Base-by-base conservation (phyloP, 2,113 vertebrate genomes). In the Seriola dumerili region DNA sequence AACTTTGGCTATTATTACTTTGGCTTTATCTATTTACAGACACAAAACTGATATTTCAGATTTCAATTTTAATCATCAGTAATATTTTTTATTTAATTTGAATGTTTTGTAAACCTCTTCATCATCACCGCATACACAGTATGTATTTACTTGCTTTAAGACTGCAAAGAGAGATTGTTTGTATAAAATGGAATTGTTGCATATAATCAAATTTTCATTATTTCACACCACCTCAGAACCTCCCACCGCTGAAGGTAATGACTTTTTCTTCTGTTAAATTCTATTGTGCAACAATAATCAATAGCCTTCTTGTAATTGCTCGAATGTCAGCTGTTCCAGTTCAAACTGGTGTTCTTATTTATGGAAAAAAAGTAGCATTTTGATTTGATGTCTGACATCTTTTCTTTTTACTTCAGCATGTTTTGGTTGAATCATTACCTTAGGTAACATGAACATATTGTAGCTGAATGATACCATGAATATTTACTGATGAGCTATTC, bases 231-330 rank as follows among this genome's bases (percentile, higher is more conserved):
- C 14, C 1, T 44, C 40, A 86, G 83, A 86, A 16, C 55, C 80
- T 65, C 75, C 75, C 16, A 14, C 48, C 2, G 23, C 55, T 67
- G 88, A 77, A 68, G 89, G 90, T 87, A 85, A 78, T 12, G 2
- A 14, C 17, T 23, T 69, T 64, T 38, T 68, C 29, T 62, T 16
- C 21, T 42, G 9, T 54, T 21, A 54, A 11, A 10, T 54, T 54
- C 8, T 54, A 23, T 8, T 17, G 17, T 19, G 48, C 21, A 52
- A 52, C 6, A 52, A 17, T n/a, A 23, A 10, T 19, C 1, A 10
- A 54, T n/a, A 11, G 7, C 2, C 8, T 54, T 23, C 52, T 54
- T 54, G 21, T 8, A 48, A 42, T 10, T 8, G 40, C 10, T 8
- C 2, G 8, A 42, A 42, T 8, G 9, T 6, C 34, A 36, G 16